phyloP scores from a whole-genome alignment of 2,888 invertebrate species.

The Nasonia oneida region DNA sequence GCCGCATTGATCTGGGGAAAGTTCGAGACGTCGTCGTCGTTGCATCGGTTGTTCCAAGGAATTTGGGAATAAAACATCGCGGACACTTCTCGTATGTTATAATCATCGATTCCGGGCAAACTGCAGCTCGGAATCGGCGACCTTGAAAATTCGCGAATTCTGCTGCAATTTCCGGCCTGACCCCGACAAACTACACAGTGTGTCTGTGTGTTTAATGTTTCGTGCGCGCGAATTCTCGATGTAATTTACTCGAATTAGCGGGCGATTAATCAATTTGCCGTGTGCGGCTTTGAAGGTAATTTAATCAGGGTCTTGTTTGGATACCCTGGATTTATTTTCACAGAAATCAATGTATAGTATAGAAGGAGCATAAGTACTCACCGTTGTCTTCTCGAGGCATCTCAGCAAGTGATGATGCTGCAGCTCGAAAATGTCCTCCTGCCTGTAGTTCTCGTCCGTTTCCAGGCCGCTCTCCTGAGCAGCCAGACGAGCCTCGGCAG shows the following conservation, averaged over 20 bases:
- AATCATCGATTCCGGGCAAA: background rate
- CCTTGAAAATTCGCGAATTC: background rate
- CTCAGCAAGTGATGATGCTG: constrained; percentile 99
- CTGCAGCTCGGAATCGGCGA: background rate
- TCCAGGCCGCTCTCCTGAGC: constrained; percentile 96
- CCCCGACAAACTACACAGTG: background rate
- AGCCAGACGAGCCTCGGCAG: constrained; percentile 96
- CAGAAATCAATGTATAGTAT: background rate
- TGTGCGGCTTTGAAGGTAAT: background rate
- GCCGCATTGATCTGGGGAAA: background rate
- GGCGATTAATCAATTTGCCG: background rate
- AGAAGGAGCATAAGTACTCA: constrained; percentile 78
- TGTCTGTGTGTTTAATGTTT: background rate
- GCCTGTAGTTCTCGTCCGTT: constrained; percentile 92
- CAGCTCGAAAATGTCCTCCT: constrained; percentile 98
- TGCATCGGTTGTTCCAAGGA: background rate
- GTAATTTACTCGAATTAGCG: background rate
- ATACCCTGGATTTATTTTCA: background rate
- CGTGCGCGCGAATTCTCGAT: background rate
- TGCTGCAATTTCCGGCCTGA: constrained; percentile 8
- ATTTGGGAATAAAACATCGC: background rate
- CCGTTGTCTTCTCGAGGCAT: constrained; percentile 99
- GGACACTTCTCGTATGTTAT: background rate
- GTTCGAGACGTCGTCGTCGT: background rate
- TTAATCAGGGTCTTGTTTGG: background rate